Conservation (phyloP, 2,797 vertebrate genomes). For the Gambusia yucatana region DNA sequence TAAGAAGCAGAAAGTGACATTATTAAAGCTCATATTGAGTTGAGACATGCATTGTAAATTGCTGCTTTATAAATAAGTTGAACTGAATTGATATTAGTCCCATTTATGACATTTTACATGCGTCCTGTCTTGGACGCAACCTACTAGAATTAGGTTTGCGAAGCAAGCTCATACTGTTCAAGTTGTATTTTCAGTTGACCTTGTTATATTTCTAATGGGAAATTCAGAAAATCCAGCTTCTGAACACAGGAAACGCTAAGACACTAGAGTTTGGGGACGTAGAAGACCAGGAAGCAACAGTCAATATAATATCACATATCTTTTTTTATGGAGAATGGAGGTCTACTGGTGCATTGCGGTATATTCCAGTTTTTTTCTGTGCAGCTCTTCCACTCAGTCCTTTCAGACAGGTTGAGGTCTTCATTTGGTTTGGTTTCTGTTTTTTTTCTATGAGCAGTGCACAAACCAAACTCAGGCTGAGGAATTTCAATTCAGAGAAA, state of each 20-base stretch:
- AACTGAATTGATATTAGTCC: neutral
- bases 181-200: neutral
- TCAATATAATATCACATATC: neutral
- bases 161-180: neutral
- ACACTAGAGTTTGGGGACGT: constrained; percentile 89
- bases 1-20: too few species aligned
- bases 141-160: neutral
- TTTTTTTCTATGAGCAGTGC: too few species aligned
- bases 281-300: constrained; percentile 66
- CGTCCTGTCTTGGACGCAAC: too few species aligned
- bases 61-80: neutral
- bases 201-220: neutral
- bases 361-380: neutral
- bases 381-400: neutral
- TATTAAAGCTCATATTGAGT: neutral
- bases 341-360: neutral
- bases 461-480: too few species aligned
- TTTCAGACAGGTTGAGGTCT: neutral
- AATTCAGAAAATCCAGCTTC: neutral
- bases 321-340: neutral
- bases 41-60: neutral
- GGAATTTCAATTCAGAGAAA: too few species aligned
- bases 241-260: constrained; percentile 67
- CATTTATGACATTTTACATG: neutral
- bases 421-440: neutral